Evolutionary conservation across 2,888 invertebrate species (phyloP).

Genomic region (Pseudoips prasinana): DNA sequence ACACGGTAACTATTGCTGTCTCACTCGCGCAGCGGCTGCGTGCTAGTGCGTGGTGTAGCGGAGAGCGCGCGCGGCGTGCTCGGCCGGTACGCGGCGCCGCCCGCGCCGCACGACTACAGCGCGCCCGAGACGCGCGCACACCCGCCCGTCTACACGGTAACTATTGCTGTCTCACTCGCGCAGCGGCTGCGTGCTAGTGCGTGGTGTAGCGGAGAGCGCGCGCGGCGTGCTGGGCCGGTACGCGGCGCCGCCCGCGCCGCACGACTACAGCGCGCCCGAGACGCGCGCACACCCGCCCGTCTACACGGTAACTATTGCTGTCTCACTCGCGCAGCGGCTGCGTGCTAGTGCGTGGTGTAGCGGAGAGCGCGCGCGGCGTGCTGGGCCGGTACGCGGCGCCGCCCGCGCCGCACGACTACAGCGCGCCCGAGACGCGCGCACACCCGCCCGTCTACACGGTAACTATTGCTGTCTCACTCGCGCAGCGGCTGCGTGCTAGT

Average conservation of each 20-base stretch:
- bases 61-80: conserved; percentile 86
- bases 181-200: conserved; percentile 86
- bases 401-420: conserved; percentile 62
- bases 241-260: conserved; percentile 79
- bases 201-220: conserved; percentile 64
- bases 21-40: conserved; percentile 83
- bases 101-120: conserved; percentile 59
- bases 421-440: conserved; percentile 46
- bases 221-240: conserved; percentile 91
- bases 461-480: conserved; percentile 8
- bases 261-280: conserved; percentile 49
- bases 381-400: conserved; percentile 88
- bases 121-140: conserved; percentile 48
- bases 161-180: conserved; percentile 49
- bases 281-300: conserved; percentile 32
- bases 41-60: conserved; percentile 75
- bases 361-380: conserved; percentile 84
- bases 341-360: conserved; percentile 80
- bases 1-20: conserved; percentile 38
- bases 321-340: conserved; percentile 85
- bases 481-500: conserved; percentile 88
- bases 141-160: conserved; percentile 43
- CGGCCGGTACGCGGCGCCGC: conserved; percentile 87
- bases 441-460: conserved; percentile 45
- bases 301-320: conserved; percentile 38